These are phyloP conservation scores for Esperia sulphurella DNA, from an alignment of 2,888 invertebrate genomes.

Conservation along the genomic window DNA sequence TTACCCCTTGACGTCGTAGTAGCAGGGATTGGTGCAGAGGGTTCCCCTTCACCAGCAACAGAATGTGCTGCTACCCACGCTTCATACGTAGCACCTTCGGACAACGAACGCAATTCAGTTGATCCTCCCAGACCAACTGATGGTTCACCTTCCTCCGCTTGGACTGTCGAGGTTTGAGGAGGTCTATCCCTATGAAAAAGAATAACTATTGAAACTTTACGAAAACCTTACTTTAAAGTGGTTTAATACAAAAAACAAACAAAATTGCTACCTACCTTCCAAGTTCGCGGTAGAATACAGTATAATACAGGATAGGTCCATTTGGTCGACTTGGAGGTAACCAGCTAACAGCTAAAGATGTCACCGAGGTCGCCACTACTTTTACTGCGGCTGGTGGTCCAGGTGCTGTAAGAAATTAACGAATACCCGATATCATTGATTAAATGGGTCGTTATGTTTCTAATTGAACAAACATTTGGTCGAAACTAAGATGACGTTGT, in stretches of 20 bases:
- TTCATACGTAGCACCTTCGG: constrained; percentile 88
- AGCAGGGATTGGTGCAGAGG: constrained; percentile 86
- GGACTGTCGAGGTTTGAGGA: constrained; percentile 66
- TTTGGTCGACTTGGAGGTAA: constrained; percentile 88
- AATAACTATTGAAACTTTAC: not conserved
- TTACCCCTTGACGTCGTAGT: constrained; percentile 85
- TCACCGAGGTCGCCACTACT: constrained; percentile 89
- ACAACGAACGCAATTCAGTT: constrained; percentile 83
- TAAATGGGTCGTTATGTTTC: no score
- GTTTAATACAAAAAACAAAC: not conserved
- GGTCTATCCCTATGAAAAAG: constrained; percentile 54
- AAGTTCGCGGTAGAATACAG: constrained; percentile 87
- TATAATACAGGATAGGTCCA: constrained; percentile 89
- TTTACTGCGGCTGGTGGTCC: constrained; percentile 92
- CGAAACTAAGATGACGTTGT: no score
- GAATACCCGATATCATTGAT: no score
- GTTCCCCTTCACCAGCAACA: constrained; percentile 88
- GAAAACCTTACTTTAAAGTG: not conserved
- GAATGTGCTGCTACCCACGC: constrained; percentile 94
- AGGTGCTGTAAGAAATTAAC: constrained; percentile 83
- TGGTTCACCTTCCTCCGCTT: constrained; percentile 56
- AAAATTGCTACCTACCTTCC: constrained; percentile 70
- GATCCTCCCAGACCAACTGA: constrained; percentile 71
- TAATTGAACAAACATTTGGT: no score
- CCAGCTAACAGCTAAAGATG: constrained; percentile 92